Evolutionary conservation across 2,888 invertebrate species (phyloP), one percentile per base, ranked within the genome.

Genomic region (Conchocele bisecta): DNA sequence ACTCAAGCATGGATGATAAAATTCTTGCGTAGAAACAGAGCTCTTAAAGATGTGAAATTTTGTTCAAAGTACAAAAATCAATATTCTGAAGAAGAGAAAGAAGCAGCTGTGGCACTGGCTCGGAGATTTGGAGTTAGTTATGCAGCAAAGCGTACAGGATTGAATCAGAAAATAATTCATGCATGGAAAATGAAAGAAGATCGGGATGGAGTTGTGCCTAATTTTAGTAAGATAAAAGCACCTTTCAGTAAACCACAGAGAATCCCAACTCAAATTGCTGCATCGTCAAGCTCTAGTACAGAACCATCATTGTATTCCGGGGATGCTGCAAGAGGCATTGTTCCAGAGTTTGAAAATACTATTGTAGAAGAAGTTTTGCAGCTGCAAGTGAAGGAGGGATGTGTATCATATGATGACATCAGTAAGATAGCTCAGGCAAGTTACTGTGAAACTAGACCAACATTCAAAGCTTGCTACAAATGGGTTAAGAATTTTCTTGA

Each of bases 361-460:
- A 76, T 76, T 44, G 46, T 76, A 15, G 53, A 66, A 33, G 41
- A 63, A 11, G 72, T 76, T 28, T 42, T 61, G 1, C 50, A 69
- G 35, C 54, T 72, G 17, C 69, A 76, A 44, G 57, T 51, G 20
- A 72, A 61, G 29, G 72, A 76, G 44, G 76, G 76, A 3, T 69
- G 76, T 33, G 71, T 72, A 9, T 72, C 76, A 2, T 76, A 76
- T 61, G 76, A 76, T 24, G 76, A 76, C 46, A 76, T 76, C 35
- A 76, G 76, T 31, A 41, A 59, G 54, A 42, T 76, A 24, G 63
- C 67, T 53, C 71, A 72, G 33, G 65, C 72, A 35, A 66, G 72
- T 3, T 76, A 76, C 44, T 66, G 69, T 56, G 68, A 72, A 65
- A 76, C 76, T 9, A 65, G 76, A 58, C 68, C 76, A 20, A 39